Conservation (phyloP, 2,797 vertebrate genomes). For the Sandelia bainsii region DNA sequence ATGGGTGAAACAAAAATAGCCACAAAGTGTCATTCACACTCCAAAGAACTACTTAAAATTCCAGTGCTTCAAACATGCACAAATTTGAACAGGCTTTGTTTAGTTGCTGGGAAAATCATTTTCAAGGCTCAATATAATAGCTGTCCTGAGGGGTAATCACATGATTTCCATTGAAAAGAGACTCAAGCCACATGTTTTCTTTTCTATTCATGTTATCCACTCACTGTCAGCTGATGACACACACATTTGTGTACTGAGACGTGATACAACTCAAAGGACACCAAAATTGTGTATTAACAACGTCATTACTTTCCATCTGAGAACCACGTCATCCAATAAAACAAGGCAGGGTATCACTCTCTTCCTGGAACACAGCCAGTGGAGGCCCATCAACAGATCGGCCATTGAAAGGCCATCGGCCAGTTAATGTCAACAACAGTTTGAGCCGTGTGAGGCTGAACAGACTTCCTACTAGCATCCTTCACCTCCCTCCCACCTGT, state of each 20-base stretch:
- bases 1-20: slow-evolving; percentile 57
- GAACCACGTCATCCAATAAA: slow-evolving; percentile 17
- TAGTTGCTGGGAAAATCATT: slow-evolving; percentile 32
- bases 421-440: slow-evolving; percentile 74
- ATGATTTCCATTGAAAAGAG: slow-evolving; percentile 60
- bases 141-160: slow-evolving; percentile 54
- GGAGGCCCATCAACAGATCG: slow-evolving; percentile 46
- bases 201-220: slow-evolving; percentile 26
- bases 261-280: not conserved
- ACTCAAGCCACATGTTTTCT: slow-evolving; percentile 30
- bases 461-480: slow-evolving; percentile 65
- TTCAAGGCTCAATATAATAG: slow-evolving; percentile 33
- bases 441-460: slow-evolving; percentile 52
- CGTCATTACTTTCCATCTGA: not conserved
- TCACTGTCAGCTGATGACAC: slow-evolving; percentile 52
- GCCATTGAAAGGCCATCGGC: slow-evolving; percentile 54
- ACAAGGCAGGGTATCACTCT: slow-evolving; percentile 34
- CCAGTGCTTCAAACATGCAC: slow-evolving; percentile 39
- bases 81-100: slow-evolving; percentile 47
- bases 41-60: slow-evolving; percentile 55
- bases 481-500: slow-evolving; percentile 14
- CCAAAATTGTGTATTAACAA: not conserved
- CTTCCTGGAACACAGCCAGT: slow-evolving; percentile 58
- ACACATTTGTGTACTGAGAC: slow-evolving; percentile 8
- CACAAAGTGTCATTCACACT: slow-evolving; percentile 52